phyloP scores from a whole-genome alignment of 1,140 invertebrate genomes.

The Drosophila pruinosa region DNA sequence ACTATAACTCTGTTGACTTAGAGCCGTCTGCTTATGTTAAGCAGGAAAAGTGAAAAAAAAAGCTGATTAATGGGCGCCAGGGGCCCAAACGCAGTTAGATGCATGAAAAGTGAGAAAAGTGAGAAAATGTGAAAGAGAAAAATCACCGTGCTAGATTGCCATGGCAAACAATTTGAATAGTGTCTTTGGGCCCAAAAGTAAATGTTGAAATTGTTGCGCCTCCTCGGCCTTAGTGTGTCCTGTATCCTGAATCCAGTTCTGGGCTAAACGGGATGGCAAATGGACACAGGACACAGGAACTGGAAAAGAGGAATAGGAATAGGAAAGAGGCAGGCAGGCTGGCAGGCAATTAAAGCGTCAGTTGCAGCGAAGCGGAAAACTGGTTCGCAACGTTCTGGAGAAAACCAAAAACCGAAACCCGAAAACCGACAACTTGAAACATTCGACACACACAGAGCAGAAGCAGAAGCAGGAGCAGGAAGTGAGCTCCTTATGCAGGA shows the following conservation, averaged over 20 bases:
- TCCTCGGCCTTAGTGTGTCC: constrained; percentile 16
- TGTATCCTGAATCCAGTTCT: constrained; percentile 41
- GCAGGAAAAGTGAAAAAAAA: neutral
- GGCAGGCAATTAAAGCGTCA: constrained; percentile 74
- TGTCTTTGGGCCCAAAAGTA: constrained; percentile 3
- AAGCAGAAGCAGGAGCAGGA: neutral
- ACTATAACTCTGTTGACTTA: neutral
- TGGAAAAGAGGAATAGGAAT: constrained; percentile 3
- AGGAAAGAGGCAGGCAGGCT: constrained; percentile 18
- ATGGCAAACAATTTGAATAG: constrained; percentile 69
- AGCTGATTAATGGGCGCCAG: constrained; percentile 25
- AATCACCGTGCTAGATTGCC: constrained; percentile 70
- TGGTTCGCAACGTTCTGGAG: constrained; percentile 53
- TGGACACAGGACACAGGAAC: constrained; percentile 8
- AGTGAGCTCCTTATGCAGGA: constrained; percentile 9
- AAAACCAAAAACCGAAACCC: neutral
- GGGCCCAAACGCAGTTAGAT: too few relatives aligned
- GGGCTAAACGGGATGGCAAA: neutral
- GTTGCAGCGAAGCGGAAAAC: constrained; percentile 76
- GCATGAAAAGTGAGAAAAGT: neutral
- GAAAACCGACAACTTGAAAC: neutral
- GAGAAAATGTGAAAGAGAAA: constrained; percentile 55
- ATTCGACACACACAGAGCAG: constrained; percentile 58
- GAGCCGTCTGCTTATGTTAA: neutral
- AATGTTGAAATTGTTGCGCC: constrained; percentile 33